Evolutionary conservation across 2,888 invertebrate genomes (phyloP).

Genomic region (Pelosia muscerda): DNA sequence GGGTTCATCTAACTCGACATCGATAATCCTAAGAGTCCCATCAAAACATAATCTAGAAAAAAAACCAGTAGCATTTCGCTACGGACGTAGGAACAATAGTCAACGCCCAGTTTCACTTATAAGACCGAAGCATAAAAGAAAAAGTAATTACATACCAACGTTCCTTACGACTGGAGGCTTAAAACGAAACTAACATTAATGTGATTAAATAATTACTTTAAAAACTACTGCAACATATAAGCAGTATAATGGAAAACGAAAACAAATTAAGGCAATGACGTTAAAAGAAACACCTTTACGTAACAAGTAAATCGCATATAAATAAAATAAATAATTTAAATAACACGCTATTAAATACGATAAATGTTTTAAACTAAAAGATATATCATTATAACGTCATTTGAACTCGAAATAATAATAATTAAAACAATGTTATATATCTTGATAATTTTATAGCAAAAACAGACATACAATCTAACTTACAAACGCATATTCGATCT

Average conservation of each 20-base stretch:
- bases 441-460: conserved; percentile 9
- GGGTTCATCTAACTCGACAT: too few relatives aligned
- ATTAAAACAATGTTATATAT: not conserved
- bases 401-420: conserved; percentile 1
- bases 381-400: not conserved
- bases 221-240: conserved; percentile 41
- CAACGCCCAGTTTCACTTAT: too few relatives aligned
- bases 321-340: not conserved
- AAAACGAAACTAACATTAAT: conserved; percentile 59
- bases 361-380: not conserved
- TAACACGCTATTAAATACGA: not conserved
- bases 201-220: conserved; percentile 46
- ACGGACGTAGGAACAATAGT: not conserved
- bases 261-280: not conserved
- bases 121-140: not conserved
- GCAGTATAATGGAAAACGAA: conserved; percentile 19
- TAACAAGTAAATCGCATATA: not conserved
- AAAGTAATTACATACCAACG: conserved; percentile 20
- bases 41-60: too few relatives aligned
- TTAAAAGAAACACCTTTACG: not conserved
- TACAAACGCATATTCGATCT: conserved; percentile 21
- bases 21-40: too few relatives aligned
- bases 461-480: not conserved
- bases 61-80: not conserved
- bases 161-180: conserved; percentile 55